Percentiles rank a stretch among this genome's conserved stretches.
phyloP scores from a whole-genome alignment of 2,113 vertebrate species.

The Nerophis ophidion region DNA sequence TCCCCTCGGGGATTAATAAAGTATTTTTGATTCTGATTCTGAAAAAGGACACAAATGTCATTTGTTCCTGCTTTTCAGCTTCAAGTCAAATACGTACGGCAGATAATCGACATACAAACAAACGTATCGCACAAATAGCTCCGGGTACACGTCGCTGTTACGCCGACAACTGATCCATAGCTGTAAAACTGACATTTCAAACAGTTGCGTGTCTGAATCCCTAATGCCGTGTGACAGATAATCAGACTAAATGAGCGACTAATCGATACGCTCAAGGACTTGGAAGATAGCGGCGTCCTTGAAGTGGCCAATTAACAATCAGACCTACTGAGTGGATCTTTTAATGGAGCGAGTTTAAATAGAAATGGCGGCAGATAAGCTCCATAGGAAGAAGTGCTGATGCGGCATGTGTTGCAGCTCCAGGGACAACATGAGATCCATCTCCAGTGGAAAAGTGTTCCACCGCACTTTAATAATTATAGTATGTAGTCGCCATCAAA shows the following conservation, averaged over 20 bases:
- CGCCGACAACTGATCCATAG: conserved; percentile 47
- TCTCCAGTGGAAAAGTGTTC: conserved; percentile 11
- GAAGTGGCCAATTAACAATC: conserved; percentile 54
- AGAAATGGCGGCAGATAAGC: conserved; percentile 37
- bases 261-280: conserved; percentile 67
- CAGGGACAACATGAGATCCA: conserved; percentile 15
- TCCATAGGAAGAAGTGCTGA: conserved; percentile 43
- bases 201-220: conserved; percentile 41
- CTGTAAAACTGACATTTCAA: conserved; percentile 55
- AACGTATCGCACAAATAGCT: conserved; percentile 15
- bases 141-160: conserved; percentile 35
- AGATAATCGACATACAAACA: conserved; percentile 18
- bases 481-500: neutral
- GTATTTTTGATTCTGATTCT: conserved; percentile 3
- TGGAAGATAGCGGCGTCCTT: conserved; percentile 46
- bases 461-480: conserved; percentile 14
- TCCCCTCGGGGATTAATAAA: no score
- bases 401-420: conserved; percentile 13
- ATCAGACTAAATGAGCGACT: conserved; percentile 44
- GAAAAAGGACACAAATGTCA: conserved; percentile 53
- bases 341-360: conserved; percentile 45
- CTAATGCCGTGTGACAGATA: conserved; percentile 46
- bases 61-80: conserved; percentile 27
- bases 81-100: conserved; percentile 26
- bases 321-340: conserved; percentile 20